Base-by-base conservation (phyloP, 2,888 invertebrate species). In the Polymixis lichenea region DNA sequence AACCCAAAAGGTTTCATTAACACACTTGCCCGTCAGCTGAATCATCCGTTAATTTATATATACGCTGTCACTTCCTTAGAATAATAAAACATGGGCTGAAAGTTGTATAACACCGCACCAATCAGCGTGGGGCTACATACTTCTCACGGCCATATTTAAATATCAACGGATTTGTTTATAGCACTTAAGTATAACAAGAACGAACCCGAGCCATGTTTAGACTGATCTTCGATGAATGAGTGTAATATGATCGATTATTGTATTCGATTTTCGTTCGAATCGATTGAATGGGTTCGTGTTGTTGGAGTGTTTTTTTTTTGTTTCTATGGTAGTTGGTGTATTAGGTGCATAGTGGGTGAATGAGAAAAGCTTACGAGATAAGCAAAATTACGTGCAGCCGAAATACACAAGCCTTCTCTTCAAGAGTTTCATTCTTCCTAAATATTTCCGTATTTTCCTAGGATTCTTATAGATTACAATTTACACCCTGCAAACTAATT, bases 201-300 rank as follows among this genome's bases (percentile, higher is more conserved):
- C 89, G 86, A 92, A 95, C 91, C 80, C 76, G 95, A 95, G 74
- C 86, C 89, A 81, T 96, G 96, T 96, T 96, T 95, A 95, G 96
- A 94, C 96, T 95, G 95, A 95, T 95, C 94, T 93, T 89, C 90
- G 88, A 87, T 95, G 92, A 95, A 95, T 95, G 95, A 92, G 85
- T 89, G 95, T 88, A 93, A 95, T 91, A 80, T 74, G 93, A 94
- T 77, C 86, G 82, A 81, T 84, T 86, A 83, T 83, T 80, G 72
- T 76, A 82, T 86, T 84, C 85, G 86, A 88, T 86, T 86, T 81
- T 84, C 78, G 82, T 81, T 81, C 68, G 72, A 83, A 73, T 75
- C 86, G 84, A 78, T 84, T 88, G 79, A 89, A 84, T 84, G 78
- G 60, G 60, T 64, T 70, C 22, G 69, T 75, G 73, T 65, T 81